Evolutionary conservation across 1,140 invertebrate genomes (phyloP).

Genomic region (Drosophila sucinea): DNA sequence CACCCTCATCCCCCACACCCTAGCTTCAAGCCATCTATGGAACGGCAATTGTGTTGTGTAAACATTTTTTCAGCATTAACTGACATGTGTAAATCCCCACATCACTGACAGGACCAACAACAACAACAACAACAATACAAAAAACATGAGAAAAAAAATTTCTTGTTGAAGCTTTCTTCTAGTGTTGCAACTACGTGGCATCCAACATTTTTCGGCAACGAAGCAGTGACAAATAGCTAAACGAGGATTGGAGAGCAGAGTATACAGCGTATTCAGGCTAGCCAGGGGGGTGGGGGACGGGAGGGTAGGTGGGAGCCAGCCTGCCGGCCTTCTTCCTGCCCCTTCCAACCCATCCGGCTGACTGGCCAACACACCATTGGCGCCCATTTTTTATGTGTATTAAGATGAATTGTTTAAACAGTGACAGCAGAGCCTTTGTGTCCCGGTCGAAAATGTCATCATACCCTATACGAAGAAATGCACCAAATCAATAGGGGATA

Average conservation of each 20-base stretch:
- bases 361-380: constrained; percentile 69
- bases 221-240: constrained; percentile 69
- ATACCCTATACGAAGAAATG: not conserved
- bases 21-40: not conserved
- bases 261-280: not conserved
- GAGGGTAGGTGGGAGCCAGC: too few species aligned
- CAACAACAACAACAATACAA: constrained; percentile 11
- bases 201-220: constrained; percentile 42
- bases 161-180: constrained; percentile 32
- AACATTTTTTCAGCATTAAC: constrained; percentile 80
- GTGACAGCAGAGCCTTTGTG: constrained; percentile 58
- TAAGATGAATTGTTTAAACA: constrained; percentile 79
- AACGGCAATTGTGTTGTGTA: constrained; percentile 77
- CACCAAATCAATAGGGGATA: not conserved
- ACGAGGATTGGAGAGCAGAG: constrained; percentile 4
- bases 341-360: constrained; percentile 21
- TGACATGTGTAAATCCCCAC: constrained; percentile 74
- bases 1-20: not conserved
- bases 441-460: constrained; percentile 10
- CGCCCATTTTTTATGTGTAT: constrained; percentile 77
- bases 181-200: constrained; percentile 27
- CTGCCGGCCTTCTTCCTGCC: too few species aligned
- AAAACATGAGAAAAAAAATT: constrained; percentile 30
- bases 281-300: not conserved
- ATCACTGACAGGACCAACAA: constrained; percentile 17